These are phyloP conservation scores for Hetaerina titia DNA, from an alignment of 2,888 invertebrate genomes.

Conservation along the genomic window DNA sequence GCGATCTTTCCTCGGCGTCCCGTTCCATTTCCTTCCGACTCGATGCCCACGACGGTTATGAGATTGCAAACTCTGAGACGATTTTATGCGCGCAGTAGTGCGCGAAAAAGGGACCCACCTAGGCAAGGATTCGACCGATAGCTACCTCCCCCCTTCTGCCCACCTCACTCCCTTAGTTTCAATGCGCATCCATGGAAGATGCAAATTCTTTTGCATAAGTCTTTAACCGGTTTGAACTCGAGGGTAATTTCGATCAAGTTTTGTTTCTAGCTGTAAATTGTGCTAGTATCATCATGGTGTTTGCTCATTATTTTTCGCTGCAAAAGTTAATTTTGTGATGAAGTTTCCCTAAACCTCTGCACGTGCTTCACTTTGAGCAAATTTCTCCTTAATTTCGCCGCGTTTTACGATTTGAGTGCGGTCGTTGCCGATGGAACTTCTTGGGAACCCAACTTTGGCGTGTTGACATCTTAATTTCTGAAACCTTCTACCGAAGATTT, in stretches of 20 bases:
- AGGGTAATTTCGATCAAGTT: neutral
- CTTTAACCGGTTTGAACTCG: neutral
- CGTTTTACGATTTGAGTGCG: neutral
- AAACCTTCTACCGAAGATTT: too few species aligned
- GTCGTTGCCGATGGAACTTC: neutral
- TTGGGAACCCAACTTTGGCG: neutral
- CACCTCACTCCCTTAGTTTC: neutral
- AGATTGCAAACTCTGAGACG: neutral
- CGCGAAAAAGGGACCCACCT: neutral
- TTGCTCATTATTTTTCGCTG: neutral
- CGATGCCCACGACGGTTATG: conserved; percentile 24
- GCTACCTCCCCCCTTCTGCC: neutral
- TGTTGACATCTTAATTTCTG: conserved; percentile 26
- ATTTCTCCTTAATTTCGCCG: neutral
- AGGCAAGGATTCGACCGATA: conserved; percentile 9
- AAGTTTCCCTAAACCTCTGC: neutral
- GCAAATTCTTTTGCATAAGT: neutral
- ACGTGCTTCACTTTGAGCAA: neutral
- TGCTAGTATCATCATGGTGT: neutral
- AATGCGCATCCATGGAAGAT: neutral
- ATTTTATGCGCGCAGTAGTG: conserved; percentile 7
- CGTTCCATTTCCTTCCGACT: neutral
- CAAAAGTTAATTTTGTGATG: conserved; percentile 1
- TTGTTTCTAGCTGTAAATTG: neutral
- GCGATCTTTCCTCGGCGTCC: neutral